Conservation (phyloP, 1,140 invertebrate genomes). For the Bicyclus anynana region DNA sequence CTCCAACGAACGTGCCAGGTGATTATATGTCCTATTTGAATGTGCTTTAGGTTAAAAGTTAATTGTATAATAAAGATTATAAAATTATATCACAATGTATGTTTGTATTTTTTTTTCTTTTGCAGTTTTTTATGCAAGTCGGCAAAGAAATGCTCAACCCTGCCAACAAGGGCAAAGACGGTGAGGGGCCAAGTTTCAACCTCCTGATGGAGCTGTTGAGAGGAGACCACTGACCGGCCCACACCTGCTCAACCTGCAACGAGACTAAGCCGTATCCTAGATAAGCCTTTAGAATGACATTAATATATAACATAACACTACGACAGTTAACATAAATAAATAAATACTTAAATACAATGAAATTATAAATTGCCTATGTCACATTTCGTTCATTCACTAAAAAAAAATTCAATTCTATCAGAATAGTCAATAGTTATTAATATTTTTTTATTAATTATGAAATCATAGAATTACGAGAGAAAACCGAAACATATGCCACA, state of each 20-base stretch:
- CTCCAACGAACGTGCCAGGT: constrained; percentile 95
- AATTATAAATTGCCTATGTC: too few species aligned
- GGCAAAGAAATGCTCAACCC: constrained; percentile 94
- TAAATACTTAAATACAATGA: too few species aligned
- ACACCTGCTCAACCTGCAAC: constrained; percentile 45
- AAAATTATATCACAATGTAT: too few species aligned
- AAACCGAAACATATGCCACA: too few species aligned
- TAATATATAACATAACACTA: background rate
- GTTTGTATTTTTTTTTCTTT: too few species aligned
- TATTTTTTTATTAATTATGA: too few species aligned
- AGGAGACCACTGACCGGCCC: constrained; percentile 87
- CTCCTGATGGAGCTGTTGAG: constrained; percentile 95
- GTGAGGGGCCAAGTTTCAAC: constrained; percentile 94
- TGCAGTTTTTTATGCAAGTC: constrained; percentile 80
- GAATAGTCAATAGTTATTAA: too few species aligned
- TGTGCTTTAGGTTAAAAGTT: too few species aligned
- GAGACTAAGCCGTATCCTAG: background rate
- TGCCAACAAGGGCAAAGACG: constrained; percentile 89
- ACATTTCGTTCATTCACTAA: too few species aligned
- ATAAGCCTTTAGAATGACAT: background rate
- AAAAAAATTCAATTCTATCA: too few species aligned
- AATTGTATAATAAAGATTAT: constrained; percentile 77
- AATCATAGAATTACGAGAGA: too few species aligned
- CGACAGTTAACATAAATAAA: background rate
- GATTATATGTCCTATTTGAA: background rate